Evolutionary conservation across 2,113 vertebrate genomes (phyloP).

Genomic region (Microtus ochrogaster): DNA sequence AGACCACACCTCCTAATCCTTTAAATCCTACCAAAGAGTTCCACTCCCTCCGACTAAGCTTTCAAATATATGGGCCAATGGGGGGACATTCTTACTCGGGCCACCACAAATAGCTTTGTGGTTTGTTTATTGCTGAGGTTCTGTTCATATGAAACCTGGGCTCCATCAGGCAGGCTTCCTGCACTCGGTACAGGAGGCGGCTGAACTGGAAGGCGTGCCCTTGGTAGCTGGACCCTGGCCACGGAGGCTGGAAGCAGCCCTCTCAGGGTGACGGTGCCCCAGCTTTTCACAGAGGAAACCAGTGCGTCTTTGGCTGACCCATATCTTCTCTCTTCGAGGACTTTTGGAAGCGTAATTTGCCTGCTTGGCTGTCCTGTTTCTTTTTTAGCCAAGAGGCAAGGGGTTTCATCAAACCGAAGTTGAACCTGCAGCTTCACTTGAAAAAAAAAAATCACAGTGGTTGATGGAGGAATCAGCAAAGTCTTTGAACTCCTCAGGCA

Average conservation of each 20-base stretch:
- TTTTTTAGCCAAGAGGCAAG: slow-evolving; percentile 75
- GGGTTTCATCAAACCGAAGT: slow-evolving; percentile 69
- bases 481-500: slow-evolving; percentile 70
- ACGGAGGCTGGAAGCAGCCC: not conserved
- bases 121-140: not conserved
- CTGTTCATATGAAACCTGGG: not conserved
- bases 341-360: slow-evolving; percentile 60
- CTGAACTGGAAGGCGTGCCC: not conserved
- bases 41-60: not conserved
- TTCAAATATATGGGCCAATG: not conserved
- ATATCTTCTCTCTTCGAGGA: slow-evolving; percentile 25
- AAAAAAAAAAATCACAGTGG: slow-evolving; percentile 64
- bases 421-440: slow-evolving; percentile 64
- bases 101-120: not conserved
- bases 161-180: not conserved
- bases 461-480: slow-evolving; percentile 56
- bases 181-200: not conserved
- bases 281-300: slow-evolving; percentile 13
- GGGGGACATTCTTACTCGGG: not conserved
- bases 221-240: not conserved
- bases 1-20: not conserved
- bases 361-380: slow-evolving; percentile 65
- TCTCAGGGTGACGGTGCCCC: not conserved
- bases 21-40: not conserved
- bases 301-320: slow-evolving; percentile 63